Conservation (phyloP, 2,888 invertebrate genomes). For the Eupithecia subumbrata region DNA sequence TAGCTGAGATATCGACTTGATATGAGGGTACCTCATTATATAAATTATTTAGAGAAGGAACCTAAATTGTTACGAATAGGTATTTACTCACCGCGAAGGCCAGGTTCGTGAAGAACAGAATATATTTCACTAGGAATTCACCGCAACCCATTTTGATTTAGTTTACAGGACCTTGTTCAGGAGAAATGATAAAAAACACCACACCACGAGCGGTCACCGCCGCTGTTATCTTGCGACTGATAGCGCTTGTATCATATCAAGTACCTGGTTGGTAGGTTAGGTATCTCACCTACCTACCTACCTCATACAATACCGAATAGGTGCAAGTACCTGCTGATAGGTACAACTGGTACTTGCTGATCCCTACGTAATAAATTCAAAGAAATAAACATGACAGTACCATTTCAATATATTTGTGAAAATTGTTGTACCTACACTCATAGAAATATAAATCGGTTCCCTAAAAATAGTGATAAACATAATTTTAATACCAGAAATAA, state of each 20-base stretch:
- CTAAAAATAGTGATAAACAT: too few relatives aligned
- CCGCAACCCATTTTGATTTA: conserved; percentile 85
- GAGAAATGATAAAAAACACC: conserved; percentile 23
- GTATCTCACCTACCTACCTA: not conserved
- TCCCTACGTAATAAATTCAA: too few relatives aligned
- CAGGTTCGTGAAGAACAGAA: conserved; percentile 90
- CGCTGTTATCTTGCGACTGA: conserved; percentile 42
- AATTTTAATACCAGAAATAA: too few relatives aligned
- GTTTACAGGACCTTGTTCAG: conserved; percentile 4
- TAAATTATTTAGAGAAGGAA: not conserved
- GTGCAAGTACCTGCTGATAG: not conserved
- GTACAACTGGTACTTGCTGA: too few relatives aligned
- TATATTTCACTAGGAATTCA: conserved; percentile 89
- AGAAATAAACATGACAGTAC: too few relatives aligned
- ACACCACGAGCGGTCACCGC: conserved; percentile 23
- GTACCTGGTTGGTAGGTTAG: too few relatives aligned
- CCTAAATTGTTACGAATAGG: not conserved
- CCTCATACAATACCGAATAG: not conserved
- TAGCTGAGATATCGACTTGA: too few relatives aligned
- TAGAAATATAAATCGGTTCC: too few relatives aligned
- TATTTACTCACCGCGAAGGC: conserved; percentile 88
- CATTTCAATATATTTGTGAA: too few relatives aligned
- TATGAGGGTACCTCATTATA: not conserved
- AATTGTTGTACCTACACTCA: too few relatives aligned
- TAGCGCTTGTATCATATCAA: not conserved